Evolutionary conservation across 2,113 vertebrate genomes (phyloP), one percentile per base, ranked within the genome.

Genomic region (Junco hyemalis): DNA sequence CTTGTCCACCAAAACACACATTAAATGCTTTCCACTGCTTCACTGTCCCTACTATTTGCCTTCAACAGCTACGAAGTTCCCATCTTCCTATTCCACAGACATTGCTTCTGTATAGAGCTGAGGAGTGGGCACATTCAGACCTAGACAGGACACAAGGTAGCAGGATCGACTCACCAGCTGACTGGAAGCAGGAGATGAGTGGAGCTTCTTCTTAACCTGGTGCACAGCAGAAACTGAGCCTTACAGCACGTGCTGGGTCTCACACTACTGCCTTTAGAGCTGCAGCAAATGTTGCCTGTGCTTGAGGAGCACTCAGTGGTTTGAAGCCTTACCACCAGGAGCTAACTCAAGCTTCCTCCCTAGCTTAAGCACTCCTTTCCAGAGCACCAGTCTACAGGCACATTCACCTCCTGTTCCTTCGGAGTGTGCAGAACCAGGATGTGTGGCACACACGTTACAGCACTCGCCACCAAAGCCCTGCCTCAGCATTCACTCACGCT

Each of bases 361-460:
- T 0, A 54, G 33, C 21, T 36, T 31, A 78, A 61, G 31, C 28
- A 19, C 20, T 21, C 15, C 38, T 24, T 71, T 57, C 25, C 35
- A 56, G 23, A 86, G 38, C 53, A 50, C 3, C 57, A 50, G 22
- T 2, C 6, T 2, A 16, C 1, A 40, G 5, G 23, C 7, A 10
- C 1, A 1, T 24, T 24, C 9, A n/a, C 28, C 40, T 28, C 35
- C 56, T 25, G n/a, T 3, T 56, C 35, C 59, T 38, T 3, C n/a
- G 25, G 11, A 77, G 54, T 9, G 7, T 1, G 9, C 36, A 47
- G 50, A 7, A 36, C 26, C 47, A 40, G 53, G 25, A 53, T 17
- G 13, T 14, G 23, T 5, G 3, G 42, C 48, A 31, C 0, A 36
- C 0, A 4, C 17, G 1, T 25, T 16, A 36, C 0, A 0, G 45